Evolutionary conservation across 2,888 invertebrate species (phyloP).

Genomic region (Synanthedon myopaeformis): DNA sequence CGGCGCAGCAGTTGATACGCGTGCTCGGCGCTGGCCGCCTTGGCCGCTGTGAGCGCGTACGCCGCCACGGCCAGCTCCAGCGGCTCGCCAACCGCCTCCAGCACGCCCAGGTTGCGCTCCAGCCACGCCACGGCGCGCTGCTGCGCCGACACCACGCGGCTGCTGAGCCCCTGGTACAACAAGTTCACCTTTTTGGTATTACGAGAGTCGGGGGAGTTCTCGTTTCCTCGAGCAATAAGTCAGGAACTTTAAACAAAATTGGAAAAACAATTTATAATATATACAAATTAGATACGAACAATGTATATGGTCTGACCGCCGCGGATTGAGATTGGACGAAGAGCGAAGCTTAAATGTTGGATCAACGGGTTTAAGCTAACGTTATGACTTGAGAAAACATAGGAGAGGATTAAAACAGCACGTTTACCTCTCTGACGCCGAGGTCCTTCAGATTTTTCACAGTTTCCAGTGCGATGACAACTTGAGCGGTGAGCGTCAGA

Average conservation of each 20-base stretch:
- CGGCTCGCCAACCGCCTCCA: conserved; percentile 78
- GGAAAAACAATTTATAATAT: too few relatives aligned
- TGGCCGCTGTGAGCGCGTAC: conserved; percentile 85
- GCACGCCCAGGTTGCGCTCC: conserved; percentile 82
- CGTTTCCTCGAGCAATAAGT: too few relatives aligned
- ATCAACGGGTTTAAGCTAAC: too few relatives aligned
- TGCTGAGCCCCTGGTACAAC: conserved; percentile 73
- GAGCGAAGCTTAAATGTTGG: too few relatives aligned
- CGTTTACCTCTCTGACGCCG: conserved; percentile 44
- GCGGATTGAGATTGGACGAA: too few relatives aligned
- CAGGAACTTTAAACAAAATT: too few relatives aligned
- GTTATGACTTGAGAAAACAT: too few relatives aligned
- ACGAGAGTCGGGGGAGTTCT: too few relatives aligned
- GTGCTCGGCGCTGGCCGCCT: conserved; percentile 87
- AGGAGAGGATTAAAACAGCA: too few relatives aligned
- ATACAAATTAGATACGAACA: too few relatives aligned
- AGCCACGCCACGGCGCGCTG: conserved; percentile 83
- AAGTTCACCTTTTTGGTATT: too few relatives aligned
- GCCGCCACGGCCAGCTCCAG: conserved; percentile 91
- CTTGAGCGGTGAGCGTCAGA: conserved; percentile 93
- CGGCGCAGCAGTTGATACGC: conserved; percentile 80
- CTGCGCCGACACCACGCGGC: conserved; percentile 81
- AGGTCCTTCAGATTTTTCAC: conserved; percentile 81
- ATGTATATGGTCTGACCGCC: too few relatives aligned
- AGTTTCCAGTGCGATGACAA: conserved; percentile 86